Conservation (phyloP, 2,797 vertebrate species). For the Lindbergichthys nudifrons region DNA sequence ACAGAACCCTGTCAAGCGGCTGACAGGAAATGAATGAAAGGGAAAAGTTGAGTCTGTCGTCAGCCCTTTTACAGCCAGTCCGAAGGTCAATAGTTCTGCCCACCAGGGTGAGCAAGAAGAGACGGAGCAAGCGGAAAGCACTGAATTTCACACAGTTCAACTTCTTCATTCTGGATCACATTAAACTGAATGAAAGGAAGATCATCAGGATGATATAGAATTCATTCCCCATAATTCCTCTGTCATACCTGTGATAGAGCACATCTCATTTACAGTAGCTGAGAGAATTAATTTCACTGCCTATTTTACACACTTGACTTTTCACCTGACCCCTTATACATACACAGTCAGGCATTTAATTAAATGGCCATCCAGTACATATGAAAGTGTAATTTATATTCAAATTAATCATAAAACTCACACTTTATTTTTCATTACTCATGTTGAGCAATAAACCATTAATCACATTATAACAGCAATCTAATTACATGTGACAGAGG, state of each 20-base stretch:
- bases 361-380: constrained; percentile 49
- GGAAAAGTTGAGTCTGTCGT: constrained; percentile 16
- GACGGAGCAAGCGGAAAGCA: not conserved
- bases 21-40: constrained; percentile 41
- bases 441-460: constrained; percentile 48
- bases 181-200: constrained; percentile 54
- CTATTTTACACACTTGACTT: constrained; percentile 71
- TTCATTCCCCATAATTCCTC: constrained; percentile 64
- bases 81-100: constrained; percentile 53
- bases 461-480: constrained; percentile 62
- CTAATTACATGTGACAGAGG: constrained; percentile 55
- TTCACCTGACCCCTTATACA: constrained; percentile 54
- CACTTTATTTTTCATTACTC: constrained; percentile 51
- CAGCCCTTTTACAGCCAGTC: constrained; percentile 31
- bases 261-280: constrained; percentile 70
- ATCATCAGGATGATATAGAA: constrained; percentile 56
- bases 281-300: constrained; percentile 61
- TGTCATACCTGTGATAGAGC: constrained; percentile 65
- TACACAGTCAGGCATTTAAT: constrained; percentile 56
- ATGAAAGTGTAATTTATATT: constrained; percentile 59
- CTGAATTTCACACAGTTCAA: constrained; percentile 30
- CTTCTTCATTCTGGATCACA: constrained; percentile 46
- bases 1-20: not conserved
- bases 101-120: constrained; percentile 11
- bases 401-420: constrained; percentile 58